Evolutionary conservation across 2,113 vertebrate genomes (phyloP), one percentile per base, ranked within the genome.

Genomic region (Pelvicachromis taeniatus): DNA sequence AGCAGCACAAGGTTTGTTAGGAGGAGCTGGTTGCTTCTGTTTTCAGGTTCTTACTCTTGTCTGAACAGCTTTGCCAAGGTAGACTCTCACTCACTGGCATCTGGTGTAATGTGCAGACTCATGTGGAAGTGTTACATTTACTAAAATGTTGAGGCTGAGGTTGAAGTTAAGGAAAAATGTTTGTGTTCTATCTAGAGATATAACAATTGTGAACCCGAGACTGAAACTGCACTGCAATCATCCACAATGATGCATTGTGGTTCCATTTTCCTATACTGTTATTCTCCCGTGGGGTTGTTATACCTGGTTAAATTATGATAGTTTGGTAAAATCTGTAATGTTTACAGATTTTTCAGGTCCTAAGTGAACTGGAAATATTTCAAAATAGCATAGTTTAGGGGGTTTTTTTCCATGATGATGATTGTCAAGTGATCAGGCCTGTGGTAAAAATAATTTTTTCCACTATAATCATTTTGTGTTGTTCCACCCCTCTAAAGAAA

Each of bases 71-170:
- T 31, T 80, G 38, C 6, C 0, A 40, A 19, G 33, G 9, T 86
- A 78, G 31, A 45, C 80, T 68, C 54, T 52, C 73, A 42, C 33
- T 85, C 42, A 48, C 42, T 35, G 77, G 59, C 26, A 23, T 77
- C 77, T 87, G 83, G 17, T 85, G 19, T 48, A 68, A 88, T 78
- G 23, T 77, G 81, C 56, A 87, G 48, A 9, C 70, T 80, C 85
- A 77, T 78, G 77, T 82, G 50, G 42, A 88, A 61, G 80, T 21
- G 52, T 29, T 45, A 54, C 82, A 58, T 92, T 84, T 87, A 82
- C 77, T 63, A 48, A 83, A 48, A 87, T 53, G 45, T 45, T 90
- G 21, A 79, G 48, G 6, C 68, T 79, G 4, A 31, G 42, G 70
- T 73, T 52, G 17, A 61, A 53, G 52, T 10, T 31, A 23, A 23